Base-by-base conservation (phyloP, 2,888 invertebrate species). In the Zygothrica quintamaculata region DNA sequence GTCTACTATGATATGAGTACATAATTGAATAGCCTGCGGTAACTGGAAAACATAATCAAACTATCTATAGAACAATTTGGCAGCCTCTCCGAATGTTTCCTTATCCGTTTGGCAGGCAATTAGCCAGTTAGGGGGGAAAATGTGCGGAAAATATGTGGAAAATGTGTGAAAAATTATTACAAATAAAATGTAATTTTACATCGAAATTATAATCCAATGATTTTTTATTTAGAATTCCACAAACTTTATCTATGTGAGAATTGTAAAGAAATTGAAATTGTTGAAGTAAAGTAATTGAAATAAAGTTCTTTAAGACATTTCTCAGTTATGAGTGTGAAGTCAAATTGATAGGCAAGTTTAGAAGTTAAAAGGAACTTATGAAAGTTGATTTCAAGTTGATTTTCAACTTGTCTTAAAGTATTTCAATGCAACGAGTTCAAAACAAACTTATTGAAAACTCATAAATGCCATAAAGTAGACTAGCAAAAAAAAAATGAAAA, bases 391-490 rank as follows among this genome's bases (percentile, higher is more conserved):
- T 25, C 22, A n/a, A 7, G 36, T n/a, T n/a, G n/a, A n/a, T n/a
- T n/a, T n/a, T n/a, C n/a, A n/a, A n/a, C n/a, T n/a, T n/a, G n/a
- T n/a, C n/a, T n/a, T n/a, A n/a, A n/a, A n/a, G n/a, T n/a, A n/a
- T n/a, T n/a, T n/a, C n/a, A n/a, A n/a, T n/a, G n/a, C n/a, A n/a
- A n/a, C n/a, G n/a, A n/a, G n/a, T n/a, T n/a, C n/a, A 31, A 39
- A 39, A 15, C 42, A 72, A 82, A 79, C 75, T 82, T 82, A 82
- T 80, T 77, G 84, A 75, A 77, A 77, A 75, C 42, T 68, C 80
- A 77, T 81, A 82, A 84, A 75, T 70, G 51, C 50, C 66, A 74
- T 82, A 74, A 79, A 71, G 55, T 60, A 62, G 42, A 56, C n/a
- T n/a, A n/a, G n/a, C n/a, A n/a, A n/a, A n/a, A n/a, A n/a, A n/a